Base-by-base conservation (phyloP, 2,797 vertebrate species). In the Kryptolebias ocellatus region DNA sequence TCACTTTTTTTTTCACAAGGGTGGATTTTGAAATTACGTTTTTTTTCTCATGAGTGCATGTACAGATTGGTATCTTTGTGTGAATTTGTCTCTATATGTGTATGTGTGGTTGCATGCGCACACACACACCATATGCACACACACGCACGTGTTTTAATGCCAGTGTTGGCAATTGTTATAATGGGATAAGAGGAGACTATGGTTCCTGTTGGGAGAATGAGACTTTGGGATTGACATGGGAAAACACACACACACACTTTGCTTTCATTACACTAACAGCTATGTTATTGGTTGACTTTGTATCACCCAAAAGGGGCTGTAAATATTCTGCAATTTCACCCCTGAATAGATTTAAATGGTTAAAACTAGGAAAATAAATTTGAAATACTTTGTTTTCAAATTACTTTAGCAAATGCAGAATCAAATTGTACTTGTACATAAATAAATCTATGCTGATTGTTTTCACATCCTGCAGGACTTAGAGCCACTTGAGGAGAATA, bases 161-260 rank as follows among this genome's bases (percentile, higher is more conserved):
- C 79, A 87, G 82, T 82, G 78, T 90, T 92, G 83, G 83, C 85
- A 82, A 85, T 83, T 92, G 87, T 92, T 87, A 84, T 91, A 92
- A 90, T 92, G 88, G 89, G 87, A 90, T 87, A 91, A 90, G 78
- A 78, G 82, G 77, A 89, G 78, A 84, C 86, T 86, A 75, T 87
- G 75, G 92, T 91, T 93, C 90, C 88, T 92, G 88, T 89, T 89
- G 80, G 83, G 88, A 79, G 85, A 88, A 83, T 80, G 79, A 76
- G 65, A 86, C 89, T 92, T 83, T 92, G 90, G 85, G 89, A 93
- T 92, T 91, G 85, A 91, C 82, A 90, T 91, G 90, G 90, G 85
- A 93, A 92, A 79, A 77, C 72, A 84, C 63, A 68, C 49, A 84
- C 63, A 68, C 69, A 81, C 80, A 86, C 72, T 12, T 51, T 85